Evolutionary conservation across 2,888 invertebrate genomes (phyloP), one percentile per base, ranked within the genome.

Genomic region (Nipponacmea schrenckii): DNA sequence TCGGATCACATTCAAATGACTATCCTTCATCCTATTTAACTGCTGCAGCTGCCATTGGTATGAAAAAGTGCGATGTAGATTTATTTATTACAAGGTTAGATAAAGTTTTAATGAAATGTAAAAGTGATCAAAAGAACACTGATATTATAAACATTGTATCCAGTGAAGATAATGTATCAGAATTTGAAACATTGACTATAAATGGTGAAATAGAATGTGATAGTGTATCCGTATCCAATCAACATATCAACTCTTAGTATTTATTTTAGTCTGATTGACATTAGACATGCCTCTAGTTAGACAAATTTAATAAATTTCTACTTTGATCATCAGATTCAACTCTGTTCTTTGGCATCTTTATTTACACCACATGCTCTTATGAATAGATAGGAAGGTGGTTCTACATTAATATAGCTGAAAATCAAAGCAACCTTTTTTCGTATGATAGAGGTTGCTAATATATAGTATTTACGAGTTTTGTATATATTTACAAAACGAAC

Each of bases 11-110:
- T 86, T 90, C 90, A 77, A 90, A 91, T 80, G 88, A 90, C 77
- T 92, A 92, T 80, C 90, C 91, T 15, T 88, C 89, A 74, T 91
- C 93, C 2, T 94, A 94, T 85, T 89, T 94, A 77, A 94, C 94
- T 4, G 93, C 93, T 67, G 94, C 94, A 20, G 93, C 94, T 3
- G 91, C 92, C 8, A 88, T 95, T 50, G 94, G 94, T 4, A 91
- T 94, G 87, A 91, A 91, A 64, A 90, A 90, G 77, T 83, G 87
- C 3, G 94, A 94, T 82, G 91, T 94, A n/a, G 93, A 94, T 84
- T 86, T 90, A 27, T 94, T 94, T 86, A 90, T 93, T 66, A 90
- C 91, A 77, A 91, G 93, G 81, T 88, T 94, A 66, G 91, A 92
- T 72, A 92, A 93, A 87, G 92, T 92, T 68, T 81, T 92, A 15